phyloP scores from a whole-genome alignment of 2,888 invertebrate genomes.

The Harpagoxenus sublaevis region DNA sequence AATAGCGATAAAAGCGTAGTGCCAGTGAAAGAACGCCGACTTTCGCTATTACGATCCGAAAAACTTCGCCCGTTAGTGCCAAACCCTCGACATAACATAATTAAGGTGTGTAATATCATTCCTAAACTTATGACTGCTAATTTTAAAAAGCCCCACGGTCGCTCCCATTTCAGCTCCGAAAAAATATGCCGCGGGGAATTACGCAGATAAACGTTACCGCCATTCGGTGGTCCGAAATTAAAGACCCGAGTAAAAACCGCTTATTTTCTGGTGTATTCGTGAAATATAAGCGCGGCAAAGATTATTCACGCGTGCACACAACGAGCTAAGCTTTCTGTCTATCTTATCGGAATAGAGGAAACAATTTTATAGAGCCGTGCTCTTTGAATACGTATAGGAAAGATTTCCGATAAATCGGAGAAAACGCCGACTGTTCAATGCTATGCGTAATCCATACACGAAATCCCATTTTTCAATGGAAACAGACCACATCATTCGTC shows the following conservation, averaged over 20 bases:
- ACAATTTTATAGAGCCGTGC: neutral
- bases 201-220: neutral
- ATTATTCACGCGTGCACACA: neutral
- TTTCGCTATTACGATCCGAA: constrained; percentile 34
- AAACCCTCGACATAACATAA: constrained; percentile 26
- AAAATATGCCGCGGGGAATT: constrained; percentile 12
- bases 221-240: neutral
- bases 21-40: constrained; percentile 9
- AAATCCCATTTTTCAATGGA: neutral
- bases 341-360: constrained; percentile 2
- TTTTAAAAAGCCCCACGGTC: neutral
- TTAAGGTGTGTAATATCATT: constrained; percentile 24
- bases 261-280: neutral
- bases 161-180: neutral
- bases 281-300: neutral
- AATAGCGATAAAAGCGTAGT: constrained; percentile 30
- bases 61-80: constrained; percentile 39
- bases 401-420: constrained; percentile 37
- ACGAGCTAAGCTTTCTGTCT: neutral
- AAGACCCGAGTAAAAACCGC: neutral
- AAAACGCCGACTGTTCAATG: neutral
- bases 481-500: neutral
- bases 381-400: constrained; percentile 18
- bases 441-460: neutral
- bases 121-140: constrained; percentile 3